These are phyloP conservation scores for Murina feae DNA, from an alignment of 2,113 vertebrate genomes.

Conservation along the genomic window DNA sequence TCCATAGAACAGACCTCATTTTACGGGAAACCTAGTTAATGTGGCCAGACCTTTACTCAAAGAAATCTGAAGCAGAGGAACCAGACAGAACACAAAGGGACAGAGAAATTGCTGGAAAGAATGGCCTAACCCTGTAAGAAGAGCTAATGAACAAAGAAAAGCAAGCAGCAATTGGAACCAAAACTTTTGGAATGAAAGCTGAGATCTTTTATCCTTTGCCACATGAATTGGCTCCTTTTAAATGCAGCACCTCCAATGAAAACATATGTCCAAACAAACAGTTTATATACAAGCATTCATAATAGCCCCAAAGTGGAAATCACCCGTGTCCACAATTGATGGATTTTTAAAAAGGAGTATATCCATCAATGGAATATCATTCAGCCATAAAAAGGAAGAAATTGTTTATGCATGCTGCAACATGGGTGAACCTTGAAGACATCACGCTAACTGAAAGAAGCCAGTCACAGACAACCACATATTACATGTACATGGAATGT, in stretches of 20 bases:
- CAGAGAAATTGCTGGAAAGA: not conserved
- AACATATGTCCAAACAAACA: not conserved
- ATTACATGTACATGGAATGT: not conserved
- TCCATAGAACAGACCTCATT: not conserved
- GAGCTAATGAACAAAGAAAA: not conserved
- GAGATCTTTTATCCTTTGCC: not conserved
- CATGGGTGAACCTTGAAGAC: not conserved
- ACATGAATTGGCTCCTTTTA: not conserved
- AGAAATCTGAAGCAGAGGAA: slow-evolving; percentile 19
- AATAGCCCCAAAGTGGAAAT: not conserved
- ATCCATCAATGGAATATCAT: not conserved
- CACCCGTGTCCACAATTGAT: not conserved
- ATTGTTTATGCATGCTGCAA: not conserved
- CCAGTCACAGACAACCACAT: not conserved
- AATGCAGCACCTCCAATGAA: not conserved
- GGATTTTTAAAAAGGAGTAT: not conserved
- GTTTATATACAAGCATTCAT: not conserved
- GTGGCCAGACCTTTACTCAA: not conserved
- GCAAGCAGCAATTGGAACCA: not conserved
- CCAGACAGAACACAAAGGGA: not conserved
- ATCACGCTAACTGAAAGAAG: not conserved
- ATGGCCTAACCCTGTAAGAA: not conserved
- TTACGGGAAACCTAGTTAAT: slow-evolving; percentile 16
- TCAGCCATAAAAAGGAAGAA: not conserved
- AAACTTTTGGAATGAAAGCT: not conserved